Evolutionary conservation across 1,140 invertebrate genomes (phyloP), one percentile per base, ranked within the genome.

Genomic region (Galleria mellonella): DNA sequence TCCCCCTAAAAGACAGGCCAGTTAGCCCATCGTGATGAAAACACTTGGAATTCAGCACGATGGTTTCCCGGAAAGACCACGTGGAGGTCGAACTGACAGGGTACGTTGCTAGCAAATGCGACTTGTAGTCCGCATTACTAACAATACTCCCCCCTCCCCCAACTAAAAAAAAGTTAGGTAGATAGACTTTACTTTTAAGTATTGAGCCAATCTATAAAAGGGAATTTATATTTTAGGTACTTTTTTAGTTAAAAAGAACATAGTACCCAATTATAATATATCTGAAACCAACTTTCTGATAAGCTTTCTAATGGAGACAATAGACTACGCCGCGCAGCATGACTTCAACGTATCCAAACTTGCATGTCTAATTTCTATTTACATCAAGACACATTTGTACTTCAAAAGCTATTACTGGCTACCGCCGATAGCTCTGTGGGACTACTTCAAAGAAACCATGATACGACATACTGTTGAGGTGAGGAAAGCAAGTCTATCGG

Each of bases 351-450:
- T 59, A 1, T 50, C 35, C 31, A 79, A 82, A 33, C 37, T 83
- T 7, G 64, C 76, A 1, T 62, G 61, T 7, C 49, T 85, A 0
- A 43, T 83, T 9, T 69, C 72, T 2, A 51, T 83, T 3, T 83
- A 85, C 32, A 12, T 75, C 6, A 47, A 42, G 47, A 50, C 66
- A 0, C 82, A 83, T 51, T n/a, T 63, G 3, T 72, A 75, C 43
- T 82, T 83, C 49, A 85, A 75, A 37, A 64, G 68, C 51, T 78
- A 72, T 36, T 83, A 78, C 31, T 85, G 78, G 78, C 44, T 58
- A 11, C 41, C 72, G 3, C 68, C 78, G 4, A 23, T 32, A 2
- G 54, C 50, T 1, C 49, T 79, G 7, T 85, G 77, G 82, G 35
- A 29, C 2, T 85, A 69, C 37, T 83, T 83, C 41, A 75, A 78